Percentiles rank a stretch among this genome's conserved stretches.
Conservation (phyloP, 53 echinoderm and acorn worm genomes). For the Apostichopus leukothele region DNA sequence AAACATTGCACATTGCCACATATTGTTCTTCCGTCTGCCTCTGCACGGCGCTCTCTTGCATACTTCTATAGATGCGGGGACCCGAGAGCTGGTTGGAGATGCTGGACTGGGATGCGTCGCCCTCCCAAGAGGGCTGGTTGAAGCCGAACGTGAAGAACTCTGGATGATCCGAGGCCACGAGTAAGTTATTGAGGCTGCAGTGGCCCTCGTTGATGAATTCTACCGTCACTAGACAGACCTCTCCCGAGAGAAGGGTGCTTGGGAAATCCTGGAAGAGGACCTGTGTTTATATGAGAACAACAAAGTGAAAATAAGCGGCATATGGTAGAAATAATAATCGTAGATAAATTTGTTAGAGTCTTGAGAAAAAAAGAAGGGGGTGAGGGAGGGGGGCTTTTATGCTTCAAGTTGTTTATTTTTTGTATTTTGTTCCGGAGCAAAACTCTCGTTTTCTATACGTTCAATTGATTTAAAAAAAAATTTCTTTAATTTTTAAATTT, state of each 20-base stretch:
- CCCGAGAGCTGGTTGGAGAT: slow-evolving; percentile 28
- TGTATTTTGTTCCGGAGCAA: too few relatives aligned
- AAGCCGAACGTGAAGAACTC: slow-evolving; percentile 88
- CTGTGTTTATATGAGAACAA: slow-evolving; percentile 35
- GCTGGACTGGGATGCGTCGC: not conserved
- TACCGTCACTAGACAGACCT: slow-evolving; percentile 71
- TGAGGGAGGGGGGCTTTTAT: too few relatives aligned
- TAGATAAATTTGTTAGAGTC: too few relatives aligned
- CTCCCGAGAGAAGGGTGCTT: slow-evolving; percentile 82
- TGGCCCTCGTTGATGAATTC: slow-evolving; percentile 84
- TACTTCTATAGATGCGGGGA: slow-evolving; percentile 69
- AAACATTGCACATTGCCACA: slow-evolving; percentile 76
- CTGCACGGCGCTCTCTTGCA: slow-evolving; percentile 53
- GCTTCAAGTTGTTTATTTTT: too few relatives aligned
- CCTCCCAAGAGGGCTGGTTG: slow-evolving; percentile 45
- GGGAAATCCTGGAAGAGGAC: slow-evolving; percentile 85
- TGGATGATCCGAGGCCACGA: slow-evolving; percentile 80
- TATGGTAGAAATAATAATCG: too few relatives aligned
- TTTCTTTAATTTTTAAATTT: too few relatives aligned
- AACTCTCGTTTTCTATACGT: too few relatives aligned
- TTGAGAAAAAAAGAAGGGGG: too few relatives aligned
- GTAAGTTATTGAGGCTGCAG: slow-evolving; percentile 77
- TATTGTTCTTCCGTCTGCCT: slow-evolving; percentile 38
- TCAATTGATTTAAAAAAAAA: too few relatives aligned
- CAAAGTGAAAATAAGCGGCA: not conserved